phyloP scores from a whole-genome alignment of 2,888 invertebrate genomes.

The Lacanobia wlatinum region DNA sequence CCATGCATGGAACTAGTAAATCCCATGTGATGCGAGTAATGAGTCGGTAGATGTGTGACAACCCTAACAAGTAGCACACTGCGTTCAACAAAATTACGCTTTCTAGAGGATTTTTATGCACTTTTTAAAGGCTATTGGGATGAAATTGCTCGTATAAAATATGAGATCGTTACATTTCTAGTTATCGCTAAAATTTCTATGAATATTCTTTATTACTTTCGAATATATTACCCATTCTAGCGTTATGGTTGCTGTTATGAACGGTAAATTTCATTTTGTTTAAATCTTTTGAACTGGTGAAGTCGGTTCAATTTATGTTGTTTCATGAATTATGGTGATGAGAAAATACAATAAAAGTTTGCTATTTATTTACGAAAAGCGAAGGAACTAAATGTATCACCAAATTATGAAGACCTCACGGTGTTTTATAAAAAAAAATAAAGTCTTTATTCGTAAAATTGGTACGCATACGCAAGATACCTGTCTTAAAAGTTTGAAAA shows the following conservation, averaged over 20 bases:
- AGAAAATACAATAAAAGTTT: not conserved
- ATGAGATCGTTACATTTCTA: conserved; percentile 33
- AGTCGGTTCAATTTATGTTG: not conserved
- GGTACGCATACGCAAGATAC: too few species aligned
- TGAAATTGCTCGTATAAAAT: conserved; percentile 60
- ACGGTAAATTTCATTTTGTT: conserved; percentile 18
- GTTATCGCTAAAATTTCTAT: conserved; percentile 39
- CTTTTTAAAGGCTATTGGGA: conserved; percentile 47
- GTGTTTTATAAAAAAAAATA: too few species aligned
- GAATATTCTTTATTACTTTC: conserved; percentile 56
- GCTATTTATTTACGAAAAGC: not conserved
- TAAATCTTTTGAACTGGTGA: conserved; percentile 19
- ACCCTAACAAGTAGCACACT: not conserved
- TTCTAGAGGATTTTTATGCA: conserved; percentile 37
- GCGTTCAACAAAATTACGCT: conserved; percentile 12
- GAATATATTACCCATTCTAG: conserved; percentile 44
- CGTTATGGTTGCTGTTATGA: conserved; percentile 30
- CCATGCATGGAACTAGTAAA: too few species aligned
- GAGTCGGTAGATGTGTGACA: not conserved
- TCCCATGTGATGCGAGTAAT: too few species aligned
- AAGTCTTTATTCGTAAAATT: too few species aligned
- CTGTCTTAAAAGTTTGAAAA: too few species aligned
- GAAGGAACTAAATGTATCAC: not conserved
- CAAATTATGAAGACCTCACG: not conserved
- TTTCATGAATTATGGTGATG: not conserved